A percentile compares a stretch with the other conserved stretches of the same genome.
Evolutionary conservation across 2,888 invertebrate genomes (phyloP).

Genomic region (Sesamia inferens): DNA sequence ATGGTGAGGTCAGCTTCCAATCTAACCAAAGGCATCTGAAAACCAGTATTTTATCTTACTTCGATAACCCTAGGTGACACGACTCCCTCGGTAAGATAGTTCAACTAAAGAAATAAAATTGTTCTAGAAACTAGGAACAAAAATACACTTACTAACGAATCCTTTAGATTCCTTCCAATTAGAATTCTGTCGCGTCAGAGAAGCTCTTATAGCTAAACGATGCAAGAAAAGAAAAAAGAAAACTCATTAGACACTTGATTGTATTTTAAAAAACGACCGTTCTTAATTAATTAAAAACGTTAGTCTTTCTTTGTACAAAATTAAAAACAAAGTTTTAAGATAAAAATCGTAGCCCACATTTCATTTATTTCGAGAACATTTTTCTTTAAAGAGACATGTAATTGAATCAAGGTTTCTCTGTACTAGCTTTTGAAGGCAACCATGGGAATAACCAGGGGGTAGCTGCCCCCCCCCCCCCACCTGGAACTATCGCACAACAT

Average conservation of each 20-base stretch:
- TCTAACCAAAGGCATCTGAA: neutral
- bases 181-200: constrained; percentile 63
- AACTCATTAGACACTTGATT: constrained; percentile 77
- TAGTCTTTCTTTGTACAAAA: constrained; percentile 69
- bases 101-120: neutral
- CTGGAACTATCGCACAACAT: no score
- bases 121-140: neutral
- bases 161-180: constrained; percentile 65
- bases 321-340: constrained; percentile 74
- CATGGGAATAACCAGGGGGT: no score
- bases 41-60: neutral
- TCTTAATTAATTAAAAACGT: constrained; percentile 79
- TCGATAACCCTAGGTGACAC: neutral
- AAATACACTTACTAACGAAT: constrained; percentile 56
- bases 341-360: constrained; percentile 18
- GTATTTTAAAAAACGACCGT: constrained; percentile 70
- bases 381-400: constrained; percentile 10
- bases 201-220: constrained; percentile 56
- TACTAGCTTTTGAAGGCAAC: neutral
- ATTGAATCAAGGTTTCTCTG: neutral
- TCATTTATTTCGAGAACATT: constrained; percentile 53
- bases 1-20: neutral
- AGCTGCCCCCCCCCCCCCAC: no score
- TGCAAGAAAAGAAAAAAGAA: constrained; percentile 62
- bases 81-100: neutral